Percentiles rank a stretch among this genome's conserved stretches.
These are phyloP conservation scores for Drosophila ironensis DNA, from an alignment of 1,140 invertebrate genomes.

Conservation along the genomic window DNA sequence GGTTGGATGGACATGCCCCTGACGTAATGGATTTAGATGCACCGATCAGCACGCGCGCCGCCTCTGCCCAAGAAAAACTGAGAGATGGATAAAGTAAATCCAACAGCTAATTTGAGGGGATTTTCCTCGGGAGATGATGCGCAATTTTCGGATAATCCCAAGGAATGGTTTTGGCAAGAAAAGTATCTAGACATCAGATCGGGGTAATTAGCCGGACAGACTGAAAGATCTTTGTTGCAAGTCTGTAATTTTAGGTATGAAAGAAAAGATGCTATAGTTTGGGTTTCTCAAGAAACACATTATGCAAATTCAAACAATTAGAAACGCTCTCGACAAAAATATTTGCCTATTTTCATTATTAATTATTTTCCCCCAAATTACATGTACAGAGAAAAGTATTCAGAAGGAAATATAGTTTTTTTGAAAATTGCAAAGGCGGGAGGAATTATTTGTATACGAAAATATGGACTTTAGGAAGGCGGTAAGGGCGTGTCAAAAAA, in stretches of 20 bases:
- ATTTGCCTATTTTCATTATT: no score
- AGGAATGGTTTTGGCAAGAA: neutral
- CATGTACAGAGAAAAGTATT: no score
- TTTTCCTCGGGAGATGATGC: no score
- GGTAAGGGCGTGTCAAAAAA: no score
- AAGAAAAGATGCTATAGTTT: neutral
- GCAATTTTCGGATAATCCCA: conserved; percentile 32
- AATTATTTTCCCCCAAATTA: no score
- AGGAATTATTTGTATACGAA: no score
- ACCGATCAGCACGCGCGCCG: conserved; percentile 44
- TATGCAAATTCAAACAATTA: no score
- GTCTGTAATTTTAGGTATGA: neutral
- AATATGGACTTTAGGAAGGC: no score
- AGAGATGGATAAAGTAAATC: no score
- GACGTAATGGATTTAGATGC: conserved; percentile 57
- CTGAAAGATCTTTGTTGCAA: neutral
- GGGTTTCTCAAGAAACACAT: neutral
- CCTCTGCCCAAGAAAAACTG: neutral
- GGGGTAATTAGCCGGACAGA: neutral
- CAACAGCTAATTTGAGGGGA: conserved; percentile 11
- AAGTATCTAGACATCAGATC: neutral
- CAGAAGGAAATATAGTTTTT: no score
- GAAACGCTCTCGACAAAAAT: no score
- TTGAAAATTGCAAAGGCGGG: no score
- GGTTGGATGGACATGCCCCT: conserved; percentile 57